phyloP scores from a whole-genome alignment of 2,113 vertebrate genomes.

The Halcyon senegalensis region DNA sequence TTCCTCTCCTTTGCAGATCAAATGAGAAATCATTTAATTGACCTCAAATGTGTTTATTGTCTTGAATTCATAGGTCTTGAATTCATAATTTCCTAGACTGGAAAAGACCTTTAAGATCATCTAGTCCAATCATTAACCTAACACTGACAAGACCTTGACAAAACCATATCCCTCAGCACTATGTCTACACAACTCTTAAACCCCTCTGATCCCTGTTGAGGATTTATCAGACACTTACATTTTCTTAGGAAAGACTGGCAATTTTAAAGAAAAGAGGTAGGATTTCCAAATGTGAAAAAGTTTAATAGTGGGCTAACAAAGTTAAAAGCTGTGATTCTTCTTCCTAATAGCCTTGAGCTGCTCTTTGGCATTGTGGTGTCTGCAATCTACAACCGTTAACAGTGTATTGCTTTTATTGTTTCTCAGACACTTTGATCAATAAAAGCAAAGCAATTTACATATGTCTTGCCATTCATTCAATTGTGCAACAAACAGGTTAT shows the following conservation, averaged over 20 bases:
- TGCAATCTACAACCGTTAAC: background rate
- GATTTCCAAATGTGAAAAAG: background rate
- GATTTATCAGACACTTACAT: background rate
- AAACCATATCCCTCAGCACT: no score
- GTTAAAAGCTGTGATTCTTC: background rate
- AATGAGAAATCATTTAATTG: background rate
- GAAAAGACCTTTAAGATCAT: no score
- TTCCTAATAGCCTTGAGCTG: background rate
- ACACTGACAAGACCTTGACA: no score
- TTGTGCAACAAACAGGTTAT: background rate
- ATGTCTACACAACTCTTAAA: no score
- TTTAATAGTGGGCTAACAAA: background rate
- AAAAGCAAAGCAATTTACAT: background rate
- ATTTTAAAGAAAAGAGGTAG: background rate
- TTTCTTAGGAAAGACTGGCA: background rate
- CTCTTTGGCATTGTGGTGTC: background rate
- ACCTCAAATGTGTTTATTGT: background rate
- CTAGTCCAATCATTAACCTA: no score
- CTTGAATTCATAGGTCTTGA: no score
- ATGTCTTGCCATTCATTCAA: background rate
- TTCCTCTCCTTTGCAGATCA: background rate
- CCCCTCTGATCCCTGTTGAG: background rate
- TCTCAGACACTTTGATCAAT: background rate
- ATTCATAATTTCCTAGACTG: no score
- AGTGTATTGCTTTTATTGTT: background rate